These are phyloP conservation scores for Dreissena rostriformis DNA, from an alignment of 1,140 invertebrate genomes.

Conservation along the genomic window DNA sequence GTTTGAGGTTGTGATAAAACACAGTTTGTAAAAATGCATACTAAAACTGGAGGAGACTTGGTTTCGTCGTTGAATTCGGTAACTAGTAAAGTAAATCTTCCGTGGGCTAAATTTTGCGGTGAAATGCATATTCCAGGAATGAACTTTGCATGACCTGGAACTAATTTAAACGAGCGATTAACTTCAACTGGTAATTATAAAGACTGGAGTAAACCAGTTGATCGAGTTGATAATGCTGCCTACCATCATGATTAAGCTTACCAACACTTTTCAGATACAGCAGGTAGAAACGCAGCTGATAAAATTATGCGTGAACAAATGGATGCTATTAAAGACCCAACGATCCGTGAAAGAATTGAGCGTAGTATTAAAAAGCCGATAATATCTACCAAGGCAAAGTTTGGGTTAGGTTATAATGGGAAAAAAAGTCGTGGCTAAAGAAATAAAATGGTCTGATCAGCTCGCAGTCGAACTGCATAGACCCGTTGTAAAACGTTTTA, in stretches of 20 bases:
- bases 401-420: background rate
- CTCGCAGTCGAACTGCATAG: background rate
- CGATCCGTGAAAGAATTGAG: background rate
- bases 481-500: background rate
- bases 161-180: background rate
- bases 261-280: background rate
- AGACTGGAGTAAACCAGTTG: background rate
- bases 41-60: background rate
- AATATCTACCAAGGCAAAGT: background rate
- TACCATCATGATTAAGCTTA: background rate
- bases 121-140: background rate
- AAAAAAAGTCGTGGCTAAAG: background rate
- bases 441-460: background rate
- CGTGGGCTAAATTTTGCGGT: background rate
- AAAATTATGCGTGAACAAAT: background rate
- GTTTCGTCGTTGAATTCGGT: background rate
- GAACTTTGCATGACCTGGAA: background rate
- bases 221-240: slow-evolving; percentile 1
- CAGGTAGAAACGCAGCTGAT: background rate
- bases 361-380: background rate
- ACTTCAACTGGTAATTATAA: background rate
- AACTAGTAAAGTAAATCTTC: background rate
- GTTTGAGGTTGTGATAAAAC: background rate
- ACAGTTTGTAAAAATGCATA: background rate
- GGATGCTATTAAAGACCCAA: background rate